Percentiles rank a stretch among this genome's conserved stretches.
phyloP scores from a whole-genome alignment of 2,888 invertebrate species.

The Diloba caeruleocephala region DNA sequence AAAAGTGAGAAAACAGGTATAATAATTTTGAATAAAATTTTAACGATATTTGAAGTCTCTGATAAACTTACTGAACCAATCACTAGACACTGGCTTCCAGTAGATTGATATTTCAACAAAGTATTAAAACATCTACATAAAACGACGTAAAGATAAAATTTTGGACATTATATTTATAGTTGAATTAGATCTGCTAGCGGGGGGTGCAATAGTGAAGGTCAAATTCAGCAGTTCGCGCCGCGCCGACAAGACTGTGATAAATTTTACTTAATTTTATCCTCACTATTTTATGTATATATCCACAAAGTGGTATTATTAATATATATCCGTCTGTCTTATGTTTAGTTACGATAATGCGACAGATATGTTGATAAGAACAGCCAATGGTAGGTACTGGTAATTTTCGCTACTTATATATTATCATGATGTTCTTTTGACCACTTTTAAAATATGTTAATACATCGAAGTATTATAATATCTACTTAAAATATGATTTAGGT shows the following conservation, averaged over 20 bases:
- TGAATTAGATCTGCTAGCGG: conserved; percentile 30
- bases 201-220: conserved; percentile 37
- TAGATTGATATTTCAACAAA: conserved; percentile 1
- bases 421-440: not conserved
- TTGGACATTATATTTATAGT: conserved; percentile 23
- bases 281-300: conserved; percentile 1
- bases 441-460: too few relatives aligned
- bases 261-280: conserved; percentile 22
- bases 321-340: conserved; percentile 13
- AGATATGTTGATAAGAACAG: conserved; percentile 31
- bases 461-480: too few relatives aligned
- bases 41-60: conserved; percentile 25
- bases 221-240: conserved; percentile 1
- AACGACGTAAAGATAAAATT: conserved; percentile 18
- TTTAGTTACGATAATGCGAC: conserved; percentile 41
- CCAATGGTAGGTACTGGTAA: conserved; percentile 1
- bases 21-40: conserved; percentile 10
- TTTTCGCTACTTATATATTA: conserved; percentile 12
- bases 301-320: conserved; percentile 5
- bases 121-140: conserved; percentile 9
- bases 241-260: conserved; percentile 12
- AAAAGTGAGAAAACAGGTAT: not conserved
- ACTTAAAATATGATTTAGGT: too few relatives aligned
- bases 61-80: conserved; percentile 16
- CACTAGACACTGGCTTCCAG: conserved; percentile 17